Evolutionary conservation across 1,140 invertebrate genomes (phyloP).

Genomic region (Aphelenchoides besseyi): DNA sequence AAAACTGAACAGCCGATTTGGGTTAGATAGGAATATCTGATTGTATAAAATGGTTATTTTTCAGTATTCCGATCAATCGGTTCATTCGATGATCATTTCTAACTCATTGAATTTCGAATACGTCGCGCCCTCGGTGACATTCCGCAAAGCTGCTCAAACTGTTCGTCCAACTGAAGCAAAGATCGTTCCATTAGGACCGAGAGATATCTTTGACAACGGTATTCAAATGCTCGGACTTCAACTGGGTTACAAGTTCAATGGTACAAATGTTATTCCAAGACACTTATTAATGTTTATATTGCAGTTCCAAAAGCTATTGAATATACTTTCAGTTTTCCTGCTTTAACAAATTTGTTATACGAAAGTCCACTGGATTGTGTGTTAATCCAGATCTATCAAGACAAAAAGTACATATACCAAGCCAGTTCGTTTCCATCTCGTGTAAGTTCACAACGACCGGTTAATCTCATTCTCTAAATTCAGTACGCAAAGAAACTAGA

Average conservation of each 20-base stretch:
- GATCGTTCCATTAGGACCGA: slow-evolving; percentile 31
- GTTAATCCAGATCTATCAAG: slow-evolving; percentile 88
- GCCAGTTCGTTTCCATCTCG: slow-evolving; percentile 25
- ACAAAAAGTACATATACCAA: slow-evolving; percentile 79
- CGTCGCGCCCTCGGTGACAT: slow-evolving; percentile 35
- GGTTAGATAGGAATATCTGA: background rate
- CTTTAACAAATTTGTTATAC: slow-evolving; percentile 82
- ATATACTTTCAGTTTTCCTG: slow-evolving; percentile 63
- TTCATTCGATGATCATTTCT: slow-evolving; percentile 13
- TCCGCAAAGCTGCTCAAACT: slow-evolving; percentile 23
- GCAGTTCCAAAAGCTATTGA: slow-evolving; percentile 45
- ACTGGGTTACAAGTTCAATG: slow-evolving; percentile 41
- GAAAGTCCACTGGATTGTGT: slow-evolving; percentile 91
- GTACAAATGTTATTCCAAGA: slow-evolving; percentile 20
- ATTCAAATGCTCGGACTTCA: slow-evolving; percentile 37
- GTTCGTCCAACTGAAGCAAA: slow-evolving; percentile 39
- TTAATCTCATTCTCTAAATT: too few species aligned
- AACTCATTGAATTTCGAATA: slow-evolving; percentile 41
- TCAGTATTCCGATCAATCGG: slow-evolving; percentile 33
- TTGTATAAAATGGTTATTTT: slow-evolving; percentile 13
- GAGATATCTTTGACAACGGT: slow-evolving; percentile 40
- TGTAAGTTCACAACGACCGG: too few species aligned
- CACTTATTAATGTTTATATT: slow-evolving; percentile 3
- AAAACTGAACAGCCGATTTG: slow-evolving; percentile 7
- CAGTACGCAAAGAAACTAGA: slow-evolving; percentile 82